phyloP scores from a whole-genome alignment of 1,140 invertebrate genomes.

The Neodiprion pinetum region DNA sequence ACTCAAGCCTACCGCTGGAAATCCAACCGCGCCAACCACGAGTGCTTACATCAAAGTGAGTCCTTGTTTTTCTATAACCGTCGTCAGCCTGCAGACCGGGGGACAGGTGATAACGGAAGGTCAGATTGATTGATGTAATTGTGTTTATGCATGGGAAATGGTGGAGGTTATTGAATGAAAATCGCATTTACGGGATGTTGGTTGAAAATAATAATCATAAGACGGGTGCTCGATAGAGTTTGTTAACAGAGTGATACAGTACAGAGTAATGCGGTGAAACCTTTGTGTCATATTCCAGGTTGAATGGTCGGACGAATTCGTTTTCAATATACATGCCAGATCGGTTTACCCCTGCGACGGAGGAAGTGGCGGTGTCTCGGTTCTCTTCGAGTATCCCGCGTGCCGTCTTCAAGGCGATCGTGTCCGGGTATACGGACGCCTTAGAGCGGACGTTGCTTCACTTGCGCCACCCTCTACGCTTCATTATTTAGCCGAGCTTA shows the following conservation, averaged over 20 bases:
- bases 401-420: constrained; percentile 80
- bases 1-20: constrained; percentile 65
- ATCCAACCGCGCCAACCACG: constrained; percentile 63
- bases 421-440: constrained; percentile 75
- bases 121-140: not conserved
- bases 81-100: not conserved
- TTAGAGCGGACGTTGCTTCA: constrained; percentile 72
- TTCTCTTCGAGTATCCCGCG: constrained; percentile 81
- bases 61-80: constrained; percentile 11
- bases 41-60: constrained; percentile 72
- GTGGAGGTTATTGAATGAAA: too few relatives aligned
- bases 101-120: not conserved
- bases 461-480: constrained; percentile 61
- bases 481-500: constrained; percentile 60
- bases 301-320: constrained; percentile 82
- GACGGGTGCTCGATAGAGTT: not conserved
- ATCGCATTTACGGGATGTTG: not conserved
- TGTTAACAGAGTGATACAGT: too few relatives aligned
- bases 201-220: not conserved
- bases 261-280: not conserved
- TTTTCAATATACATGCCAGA: constrained; percentile 80
- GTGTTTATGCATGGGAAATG: too few relatives aligned
- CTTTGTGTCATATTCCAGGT: constrained; percentile 63
- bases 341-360: constrained; percentile 82
- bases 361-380: constrained; percentile 70